phyloP scores from a whole-genome alignment of 1,140 invertebrate genomes.

The Ctenoplectra terminalis region DNA sequence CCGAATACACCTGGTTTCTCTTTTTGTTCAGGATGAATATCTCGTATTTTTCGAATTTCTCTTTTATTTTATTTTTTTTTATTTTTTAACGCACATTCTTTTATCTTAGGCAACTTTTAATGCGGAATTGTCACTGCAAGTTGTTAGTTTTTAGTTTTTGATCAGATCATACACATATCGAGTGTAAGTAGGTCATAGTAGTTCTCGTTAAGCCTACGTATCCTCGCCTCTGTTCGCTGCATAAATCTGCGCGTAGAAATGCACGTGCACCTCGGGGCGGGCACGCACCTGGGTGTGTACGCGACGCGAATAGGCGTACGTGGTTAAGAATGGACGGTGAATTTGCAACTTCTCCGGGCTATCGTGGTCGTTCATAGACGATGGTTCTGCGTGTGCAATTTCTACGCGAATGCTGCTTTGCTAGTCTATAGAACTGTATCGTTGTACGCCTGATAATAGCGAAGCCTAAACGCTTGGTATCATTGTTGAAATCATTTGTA shows the following conservation, averaged over 20 bases:
- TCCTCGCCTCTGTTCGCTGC: slow-evolving; percentile 39
- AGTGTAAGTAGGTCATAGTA: slow-evolving; percentile 68
- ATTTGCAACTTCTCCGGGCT: slow-evolving; percentile 15
- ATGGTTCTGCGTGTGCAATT: not conserved
- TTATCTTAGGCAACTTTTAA: not conserved
- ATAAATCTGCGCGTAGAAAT: slow-evolving; percentile 35
- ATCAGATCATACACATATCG: slow-evolving; percentile 7
- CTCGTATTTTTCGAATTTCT: no score
- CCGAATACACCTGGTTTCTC: not conserved
- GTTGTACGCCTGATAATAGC: not conserved
- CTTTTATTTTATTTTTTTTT: not conserved
- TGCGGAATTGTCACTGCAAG: not conserved
- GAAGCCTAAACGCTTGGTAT: not conserved
- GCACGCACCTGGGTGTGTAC: slow-evolving; percentile 29
- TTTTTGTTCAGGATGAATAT: no score
- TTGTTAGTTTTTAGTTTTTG: no score
- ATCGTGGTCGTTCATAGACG: not conserved
- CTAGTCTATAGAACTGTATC: not conserved
- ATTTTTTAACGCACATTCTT: no score
- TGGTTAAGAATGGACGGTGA: slow-evolving; percentile 20
- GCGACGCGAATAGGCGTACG: slow-evolving; percentile 12
- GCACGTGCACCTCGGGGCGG: slow-evolving; percentile 33
- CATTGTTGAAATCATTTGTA: not conserved
- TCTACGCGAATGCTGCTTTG: not conserved
- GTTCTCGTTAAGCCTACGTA: slow-evolving; percentile 60